Evolutionary conservation across 2,113 vertebrate genomes (phyloP), one percentile per base, ranked within the genome.

Genomic region (Heterotis niloticus): DNA sequence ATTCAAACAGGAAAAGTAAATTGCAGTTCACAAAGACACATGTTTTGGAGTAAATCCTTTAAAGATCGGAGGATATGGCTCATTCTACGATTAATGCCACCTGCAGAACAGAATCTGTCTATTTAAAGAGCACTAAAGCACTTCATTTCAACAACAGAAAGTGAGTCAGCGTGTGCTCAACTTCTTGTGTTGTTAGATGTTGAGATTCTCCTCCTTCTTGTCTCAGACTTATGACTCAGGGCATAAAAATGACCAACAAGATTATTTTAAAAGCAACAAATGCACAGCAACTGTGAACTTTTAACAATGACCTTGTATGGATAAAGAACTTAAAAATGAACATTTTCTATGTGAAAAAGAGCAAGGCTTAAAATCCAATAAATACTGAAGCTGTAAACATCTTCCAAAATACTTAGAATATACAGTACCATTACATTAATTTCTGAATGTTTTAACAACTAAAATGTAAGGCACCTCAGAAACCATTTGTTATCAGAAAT

Each of bases 141-240:
- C 75, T 83, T 89, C 87, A 88, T 81, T 51, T 26, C 4, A 14
- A 4, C 26, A 82, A 4, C 26, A 82, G 82, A 77, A 88, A 82
- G 75, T 88, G 88, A 89, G 83, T 92, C 86, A 87, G 70, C 28
- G 79, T 70, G 54, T 57, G 67, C 78, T 84, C 83, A 87, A 85
- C 74, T 69, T 83, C 78, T 71, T 75, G 75, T 72, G 69, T 51
- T 68, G 75, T 76, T 82, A 77, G 83, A 88, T 83, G 83, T 84
- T 82, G 81, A 72, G 24, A 51, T 16, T 60, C 75, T 82, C 66
- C 77, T 75, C 83, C 65, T 80, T 75, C 84, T 84, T 82, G 78
- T 80, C 81, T 80, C 81, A 83, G 71, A 85, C 76, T 77, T 23
- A 68, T 92, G 91, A 91, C 75, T 93, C 90, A 90, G 77, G 76